These are phyloP conservation scores for Rallus crepitans DNA, from an alignment of 2,797 vertebrate genomes.

Conservation along the genomic window DNA sequence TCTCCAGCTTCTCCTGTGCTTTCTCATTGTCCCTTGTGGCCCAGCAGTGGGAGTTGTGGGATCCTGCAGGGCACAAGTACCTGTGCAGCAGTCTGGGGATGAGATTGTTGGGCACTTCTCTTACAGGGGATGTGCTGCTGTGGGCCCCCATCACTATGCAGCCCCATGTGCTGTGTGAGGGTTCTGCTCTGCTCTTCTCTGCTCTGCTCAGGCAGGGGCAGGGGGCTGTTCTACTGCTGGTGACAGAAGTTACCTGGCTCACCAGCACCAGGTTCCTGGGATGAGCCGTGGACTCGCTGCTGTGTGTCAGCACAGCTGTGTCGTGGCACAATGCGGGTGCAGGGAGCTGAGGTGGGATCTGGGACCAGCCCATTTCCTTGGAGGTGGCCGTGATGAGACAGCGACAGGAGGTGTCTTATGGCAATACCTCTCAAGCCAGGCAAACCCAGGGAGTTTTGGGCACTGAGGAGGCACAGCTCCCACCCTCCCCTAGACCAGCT, in stretches of 20 bases:
- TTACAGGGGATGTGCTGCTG: not conserved
- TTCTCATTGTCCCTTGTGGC: accelerated
- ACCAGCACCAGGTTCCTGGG: not conserved
- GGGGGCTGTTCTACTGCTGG: not conserved
- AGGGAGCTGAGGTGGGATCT: not conserved
- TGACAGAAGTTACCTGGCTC: not conserved
- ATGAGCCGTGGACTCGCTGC: accelerated
- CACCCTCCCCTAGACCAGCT: accelerated
- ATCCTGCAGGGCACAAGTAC: not conserved
- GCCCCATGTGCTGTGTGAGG: accelerated
- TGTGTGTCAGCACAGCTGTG: accelerated
- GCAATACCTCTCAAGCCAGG: not conserved
- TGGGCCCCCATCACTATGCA: accelerated
- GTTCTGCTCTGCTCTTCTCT: not conserved
- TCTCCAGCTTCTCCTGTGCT: not conserved
- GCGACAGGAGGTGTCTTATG: not conserved
- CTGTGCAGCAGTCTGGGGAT: not conserved
- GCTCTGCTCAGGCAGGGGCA: not conserved
- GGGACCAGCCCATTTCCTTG: not conserved
- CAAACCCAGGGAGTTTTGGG: not conserved
- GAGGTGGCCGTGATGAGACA: not conserved
- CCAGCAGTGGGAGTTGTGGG: accelerated
- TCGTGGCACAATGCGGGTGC: accelerated
- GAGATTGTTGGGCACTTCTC: accelerated
- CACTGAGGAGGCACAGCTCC: not conserved